phyloP scores from a whole-genome alignment of 2,888 invertebrate genomes.

The Mesorhabditis sp. region DNA sequence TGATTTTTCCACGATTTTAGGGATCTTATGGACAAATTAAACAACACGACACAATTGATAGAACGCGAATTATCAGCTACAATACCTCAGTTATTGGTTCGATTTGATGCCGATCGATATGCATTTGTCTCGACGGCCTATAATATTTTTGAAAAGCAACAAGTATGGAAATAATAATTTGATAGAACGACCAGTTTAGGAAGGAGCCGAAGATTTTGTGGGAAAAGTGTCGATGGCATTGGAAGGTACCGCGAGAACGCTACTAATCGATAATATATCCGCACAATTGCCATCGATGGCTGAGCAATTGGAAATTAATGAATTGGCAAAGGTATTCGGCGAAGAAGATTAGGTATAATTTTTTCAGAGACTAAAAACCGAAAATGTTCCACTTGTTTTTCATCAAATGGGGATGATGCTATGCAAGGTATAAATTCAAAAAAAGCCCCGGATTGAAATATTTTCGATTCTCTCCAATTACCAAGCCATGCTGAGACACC shows the following conservation, averaged over 20 bases:
- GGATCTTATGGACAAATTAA: slow-evolving; percentile 28
- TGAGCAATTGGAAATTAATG: not conserved
- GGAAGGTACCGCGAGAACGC: slow-evolving; percentile 24
- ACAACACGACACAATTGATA: slow-evolving; percentile 20
- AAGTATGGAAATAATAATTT: slow-evolving; percentile 50
- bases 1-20: slow-evolving; percentile 22
- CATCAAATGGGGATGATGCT: slow-evolving; percentile 18
- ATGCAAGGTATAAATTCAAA: not conserved
- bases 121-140: slow-evolving; percentile 82
- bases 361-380: not conserved
- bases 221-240: slow-evolving; percentile 25
- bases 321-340: not conserved
- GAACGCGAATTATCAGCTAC: slow-evolving; percentile 38
- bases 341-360: slow-evolving; percentile 7
- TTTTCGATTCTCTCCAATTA: slow-evolving; percentile 39
- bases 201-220: slow-evolving; percentile 24
- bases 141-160: slow-evolving; percentile 79
- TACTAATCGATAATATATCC: slow-evolving; percentile 29
- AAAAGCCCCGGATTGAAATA: slow-evolving; percentile 33
- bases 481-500: slow-evolving; percentile 41
- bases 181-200: slow-evolving; percentile 11
- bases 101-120: slow-evolving; percentile 77
- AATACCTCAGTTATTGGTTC: slow-evolving; percentile 32
- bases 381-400: not conserved
- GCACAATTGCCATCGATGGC: slow-evolving; percentile 8